A percentile compares a stretch with the other conserved stretches of the same genome.
Evolutionary conservation across 2,888 invertebrate genomes (phyloP).

Genomic region (Amblyjoppa fuscipennis): DNA sequence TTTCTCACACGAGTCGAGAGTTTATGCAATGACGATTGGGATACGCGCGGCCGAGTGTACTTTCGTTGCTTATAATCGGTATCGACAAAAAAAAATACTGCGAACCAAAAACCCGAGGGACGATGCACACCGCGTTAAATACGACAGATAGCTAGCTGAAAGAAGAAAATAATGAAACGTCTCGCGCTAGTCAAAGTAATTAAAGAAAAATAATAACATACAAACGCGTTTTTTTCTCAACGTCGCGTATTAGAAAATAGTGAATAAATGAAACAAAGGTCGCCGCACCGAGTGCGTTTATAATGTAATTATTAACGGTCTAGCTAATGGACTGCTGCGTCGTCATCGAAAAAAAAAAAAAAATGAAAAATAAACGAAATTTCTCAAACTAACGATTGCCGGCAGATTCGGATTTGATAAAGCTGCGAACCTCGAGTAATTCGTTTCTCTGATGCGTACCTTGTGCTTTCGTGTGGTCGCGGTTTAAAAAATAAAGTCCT

Average conservation of each 20-base stretch:
- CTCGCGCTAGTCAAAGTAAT: conserved; percentile 67
- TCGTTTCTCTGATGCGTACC: conserved; percentile 4
- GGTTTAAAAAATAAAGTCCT: background rate
- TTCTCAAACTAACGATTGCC: conserved; percentile 4
- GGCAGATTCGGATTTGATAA: conserved; percentile 11
- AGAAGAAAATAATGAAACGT: conserved; percentile 41
- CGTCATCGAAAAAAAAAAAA: background rate
- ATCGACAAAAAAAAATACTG: conserved; percentile 3
- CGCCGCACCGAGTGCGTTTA: conserved; percentile 55
- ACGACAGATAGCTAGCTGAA: conserved; percentile 51
- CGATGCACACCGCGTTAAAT: conserved; percentile 46
- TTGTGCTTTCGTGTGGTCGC: background rate
- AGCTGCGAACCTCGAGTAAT: background rate
- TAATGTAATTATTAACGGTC: conserved; percentile 57
- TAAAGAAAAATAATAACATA: conserved; percentile 8
- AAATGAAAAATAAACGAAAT: conserved; percentile 8
- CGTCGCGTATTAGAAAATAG: conserved; percentile 61
- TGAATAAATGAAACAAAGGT: conserved; percentile 1
- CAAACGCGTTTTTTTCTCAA: conserved; percentile 54
- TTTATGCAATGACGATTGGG: conserved; percentile 26
- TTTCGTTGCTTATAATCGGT: background rate
- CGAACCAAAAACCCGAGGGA: conserved; percentile 43
- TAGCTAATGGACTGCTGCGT: conserved; percentile 42
- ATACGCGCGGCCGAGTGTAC: conserved; percentile 33
- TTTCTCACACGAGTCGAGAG: conserved; percentile 14